Evolutionary conservation across 2,113 vertebrate genomes (phyloP).

Genomic region (Cepphus grylle): DNA sequence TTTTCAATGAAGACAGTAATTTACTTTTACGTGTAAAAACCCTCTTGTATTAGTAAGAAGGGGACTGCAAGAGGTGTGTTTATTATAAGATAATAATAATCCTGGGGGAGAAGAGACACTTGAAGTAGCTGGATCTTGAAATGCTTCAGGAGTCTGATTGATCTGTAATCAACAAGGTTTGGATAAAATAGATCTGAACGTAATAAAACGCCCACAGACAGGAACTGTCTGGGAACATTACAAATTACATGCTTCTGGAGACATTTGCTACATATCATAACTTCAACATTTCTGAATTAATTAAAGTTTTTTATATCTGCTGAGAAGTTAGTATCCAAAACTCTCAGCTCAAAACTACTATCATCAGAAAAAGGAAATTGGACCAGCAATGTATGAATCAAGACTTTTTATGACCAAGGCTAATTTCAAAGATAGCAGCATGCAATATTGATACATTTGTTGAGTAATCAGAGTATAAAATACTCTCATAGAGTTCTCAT

Average conservation of each 20-base stretch:
- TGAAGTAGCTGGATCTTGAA: background rate
- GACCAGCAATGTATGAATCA: background rate
- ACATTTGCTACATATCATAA: background rate
- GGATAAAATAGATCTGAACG: background rate
- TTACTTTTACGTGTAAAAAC: background rate
- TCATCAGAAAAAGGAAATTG: background rate
- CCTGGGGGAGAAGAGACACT: background rate
- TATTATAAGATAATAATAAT: constrained; percentile 19
- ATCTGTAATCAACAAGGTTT: constrained; percentile 1
- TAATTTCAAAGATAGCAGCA: background rate
- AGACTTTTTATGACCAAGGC: background rate
- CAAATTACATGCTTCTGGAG: background rate
- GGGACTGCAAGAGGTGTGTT: background rate
- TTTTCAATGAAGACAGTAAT: background rate
- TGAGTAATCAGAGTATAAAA: background rate
- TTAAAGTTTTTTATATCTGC: background rate
- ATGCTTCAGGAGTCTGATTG: background rate
- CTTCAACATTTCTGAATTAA: background rate
- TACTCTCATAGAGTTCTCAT: background rate
- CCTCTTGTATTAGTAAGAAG: background rate
- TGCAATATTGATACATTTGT: background rate
- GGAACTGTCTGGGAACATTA: background rate
- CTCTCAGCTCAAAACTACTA: background rate
- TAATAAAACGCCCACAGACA: background rate
- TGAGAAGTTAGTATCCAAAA: background rate